These are phyloP conservation scores for Brachyrhaphis roseni DNA, from an alignment of 2,797 vertebrate species.

Conservation along the genomic window DNA sequence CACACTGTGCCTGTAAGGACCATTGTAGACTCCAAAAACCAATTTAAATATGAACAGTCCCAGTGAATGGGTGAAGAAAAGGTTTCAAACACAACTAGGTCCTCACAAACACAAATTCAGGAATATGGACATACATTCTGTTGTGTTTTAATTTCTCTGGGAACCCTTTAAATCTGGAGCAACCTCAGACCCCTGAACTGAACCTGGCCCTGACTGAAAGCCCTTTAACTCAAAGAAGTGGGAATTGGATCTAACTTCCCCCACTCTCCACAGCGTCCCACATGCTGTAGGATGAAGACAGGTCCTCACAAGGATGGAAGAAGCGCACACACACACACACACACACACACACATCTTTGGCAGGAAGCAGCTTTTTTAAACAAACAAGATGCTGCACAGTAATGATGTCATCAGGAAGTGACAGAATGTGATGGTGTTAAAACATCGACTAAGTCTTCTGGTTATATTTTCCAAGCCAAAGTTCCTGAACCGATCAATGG, in stretches of 20 bases:
- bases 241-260: neutral
- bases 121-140: neutral
- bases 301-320: conserved; percentile 14
- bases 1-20: conserved; percentile 13
- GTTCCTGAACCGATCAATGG: neutral
- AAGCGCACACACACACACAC: neutral
- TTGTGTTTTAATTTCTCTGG: neutral
- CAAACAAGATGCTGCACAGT: conserved; percentile 25
- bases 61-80: neutral
- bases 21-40: neutral
- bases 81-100: neutral
- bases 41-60: neutral
- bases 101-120: conserved; percentile 1
- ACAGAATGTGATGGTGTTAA: neutral
- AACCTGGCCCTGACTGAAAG: neutral
- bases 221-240: neutral
- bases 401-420: conserved; percentile 17
- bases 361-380: conserved; percentile 55
- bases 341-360: conserved; percentile 41
- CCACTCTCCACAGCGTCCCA: neutral
- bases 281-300: neutral
- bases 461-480: conserved; percentile 1
- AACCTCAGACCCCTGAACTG: neutral
- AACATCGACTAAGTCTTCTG: neutral
- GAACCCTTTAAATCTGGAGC: neutral